phyloP scores from a whole-genome alignment of 1,140 invertebrate species.

The Drosophila bipectinata region DNA sequence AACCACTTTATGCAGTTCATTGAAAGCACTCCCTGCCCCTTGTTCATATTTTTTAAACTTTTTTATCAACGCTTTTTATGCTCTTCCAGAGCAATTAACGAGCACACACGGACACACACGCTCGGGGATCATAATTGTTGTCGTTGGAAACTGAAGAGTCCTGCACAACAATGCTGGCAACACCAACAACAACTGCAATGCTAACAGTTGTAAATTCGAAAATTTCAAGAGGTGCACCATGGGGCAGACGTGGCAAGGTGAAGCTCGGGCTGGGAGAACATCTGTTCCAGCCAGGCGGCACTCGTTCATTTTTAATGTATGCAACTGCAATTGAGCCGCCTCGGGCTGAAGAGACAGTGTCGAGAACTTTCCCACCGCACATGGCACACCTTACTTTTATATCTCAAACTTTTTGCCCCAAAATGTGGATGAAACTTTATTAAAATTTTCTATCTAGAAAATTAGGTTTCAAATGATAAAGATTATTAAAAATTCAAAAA shows the following conservation, averaged over 20 bases:
- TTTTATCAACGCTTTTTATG: conserved; percentile 33
- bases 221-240: conserved; percentile 17
- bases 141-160: conserved; percentile 26
- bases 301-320: conserved; percentile 53
- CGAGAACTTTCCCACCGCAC: conserved; percentile 10
- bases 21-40: conserved; percentile 24
- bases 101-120: conserved; percentile 14
- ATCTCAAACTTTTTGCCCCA: neutral
- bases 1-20: conserved; percentile 52
- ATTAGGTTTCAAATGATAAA: neutral
- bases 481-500: neutral
- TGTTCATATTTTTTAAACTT: neutral
- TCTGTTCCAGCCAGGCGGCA: conserved; percentile 36
- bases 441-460: neutral
- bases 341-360: conserved; percentile 33
- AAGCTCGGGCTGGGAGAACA: conserved; percentile 15
- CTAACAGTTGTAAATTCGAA: conserved; percentile 56
- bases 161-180: conserved; percentile 17
- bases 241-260: conserved; percentile 20
- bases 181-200: conserved; percentile 4
- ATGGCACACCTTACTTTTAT: neutral
- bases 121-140: conserved; percentile 48
- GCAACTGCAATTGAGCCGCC: conserved; percentile 43
- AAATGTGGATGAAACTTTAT: no score
- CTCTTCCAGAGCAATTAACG: conserved; percentile 41